Percentiles rank a stretch among this genome's conserved stretches.
phyloP scores from a whole-genome alignment of 2,888 invertebrate species.

The Chymomyza amoena region DNA sequence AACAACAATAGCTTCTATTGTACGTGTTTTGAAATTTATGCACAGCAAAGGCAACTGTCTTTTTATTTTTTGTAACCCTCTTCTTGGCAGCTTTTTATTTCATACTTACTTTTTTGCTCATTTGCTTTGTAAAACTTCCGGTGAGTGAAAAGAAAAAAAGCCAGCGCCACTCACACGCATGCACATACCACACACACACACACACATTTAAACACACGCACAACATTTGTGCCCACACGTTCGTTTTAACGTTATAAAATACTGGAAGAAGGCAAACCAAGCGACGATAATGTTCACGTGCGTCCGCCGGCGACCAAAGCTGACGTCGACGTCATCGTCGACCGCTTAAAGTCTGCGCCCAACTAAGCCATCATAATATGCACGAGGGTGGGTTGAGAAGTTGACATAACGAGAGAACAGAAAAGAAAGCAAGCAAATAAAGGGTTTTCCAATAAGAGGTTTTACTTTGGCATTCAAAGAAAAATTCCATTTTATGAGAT shows the following conservation, averaged over 20 bases:
- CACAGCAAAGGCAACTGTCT: constrained; percentile 44
- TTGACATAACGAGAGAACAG: no score
- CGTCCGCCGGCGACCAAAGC: constrained; percentile 48
- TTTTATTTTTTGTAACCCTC: constrained; percentile 19
- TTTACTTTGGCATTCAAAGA: no score
- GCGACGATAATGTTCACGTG: constrained; percentile 47
- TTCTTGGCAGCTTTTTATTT: constrained; percentile 38
- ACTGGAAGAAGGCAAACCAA: background rate
- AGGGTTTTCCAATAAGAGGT: no score
- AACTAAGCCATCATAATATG: background rate
- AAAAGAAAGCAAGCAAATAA: no score
- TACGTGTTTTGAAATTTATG: constrained; percentile 74
- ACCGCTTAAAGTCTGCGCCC: background rate
- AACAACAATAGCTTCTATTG: constrained; percentile 52
- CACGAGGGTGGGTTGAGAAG: no score
- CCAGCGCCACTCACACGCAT: constrained; percentile 29
- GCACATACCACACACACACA: background rate
- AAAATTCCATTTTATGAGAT: no score
- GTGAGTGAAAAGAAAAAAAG: constrained; percentile 38
- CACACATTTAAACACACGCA: background rate
- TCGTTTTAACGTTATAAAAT: constrained; percentile 51
- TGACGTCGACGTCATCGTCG: constrained; percentile 9
- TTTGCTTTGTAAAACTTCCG: constrained; percentile 69
- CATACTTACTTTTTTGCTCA: constrained; percentile 59
- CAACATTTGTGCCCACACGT: constrained; percentile 51